A percentile compares a stretch with the other conserved stretches of the same genome.
These are phyloP conservation scores for Luidia sarsii DNA, from an alignment of 53 echinoderm and acorn worm genomes.

Conservation along the genomic window DNA sequence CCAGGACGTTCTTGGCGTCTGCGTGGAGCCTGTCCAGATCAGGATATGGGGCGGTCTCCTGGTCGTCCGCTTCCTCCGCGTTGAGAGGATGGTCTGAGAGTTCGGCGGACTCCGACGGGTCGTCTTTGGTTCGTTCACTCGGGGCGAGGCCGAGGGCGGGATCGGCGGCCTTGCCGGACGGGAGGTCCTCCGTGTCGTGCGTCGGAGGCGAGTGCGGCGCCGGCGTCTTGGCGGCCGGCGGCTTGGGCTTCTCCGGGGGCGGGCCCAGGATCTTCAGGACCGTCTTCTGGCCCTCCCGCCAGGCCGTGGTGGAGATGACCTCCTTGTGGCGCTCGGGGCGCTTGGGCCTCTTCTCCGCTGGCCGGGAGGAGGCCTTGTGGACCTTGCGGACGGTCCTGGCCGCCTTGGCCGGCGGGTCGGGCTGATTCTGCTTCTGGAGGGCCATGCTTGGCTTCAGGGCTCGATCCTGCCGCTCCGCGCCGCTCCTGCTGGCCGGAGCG, in stretches of 20 bases:
- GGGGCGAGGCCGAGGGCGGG: not conserved
- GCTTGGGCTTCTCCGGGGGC: slow-evolving; percentile 59
- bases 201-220: slow-evolving; percentile 62
- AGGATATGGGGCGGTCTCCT: slow-evolving; percentile 15
- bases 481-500: not conserved
- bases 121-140: slow-evolving; percentile 47
- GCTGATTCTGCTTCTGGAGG: slow-evolving; percentile 63
- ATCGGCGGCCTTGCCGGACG: slow-evolving; percentile 8
- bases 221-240: not conserved
- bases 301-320: slow-evolving; percentile 69
- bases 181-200: slow-evolving; percentile 50
- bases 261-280: slow-evolving; percentile 87
- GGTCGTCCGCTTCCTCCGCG: slow-evolving; percentile 44
- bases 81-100: slow-evolving; percentile 80
- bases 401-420: slow-evolving; percentile 45
- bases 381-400: slow-evolving; percentile 83
- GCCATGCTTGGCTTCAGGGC: slow-evolving; percentile 46
- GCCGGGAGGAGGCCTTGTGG: slow-evolving; percentile 60
- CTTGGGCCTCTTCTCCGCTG: slow-evolving; percentile 55
- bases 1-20: slow-evolving; percentile 82
- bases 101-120: slow-evolving; percentile 54
- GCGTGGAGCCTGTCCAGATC: slow-evolving; percentile 61
- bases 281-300: slow-evolving; percentile 91
- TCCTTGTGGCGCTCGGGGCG: slow-evolving; percentile 63
- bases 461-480: slow-evolving; percentile 12